Conservation (phyloP, 1,140 invertebrate species). For the Papilio polytes region DNA sequence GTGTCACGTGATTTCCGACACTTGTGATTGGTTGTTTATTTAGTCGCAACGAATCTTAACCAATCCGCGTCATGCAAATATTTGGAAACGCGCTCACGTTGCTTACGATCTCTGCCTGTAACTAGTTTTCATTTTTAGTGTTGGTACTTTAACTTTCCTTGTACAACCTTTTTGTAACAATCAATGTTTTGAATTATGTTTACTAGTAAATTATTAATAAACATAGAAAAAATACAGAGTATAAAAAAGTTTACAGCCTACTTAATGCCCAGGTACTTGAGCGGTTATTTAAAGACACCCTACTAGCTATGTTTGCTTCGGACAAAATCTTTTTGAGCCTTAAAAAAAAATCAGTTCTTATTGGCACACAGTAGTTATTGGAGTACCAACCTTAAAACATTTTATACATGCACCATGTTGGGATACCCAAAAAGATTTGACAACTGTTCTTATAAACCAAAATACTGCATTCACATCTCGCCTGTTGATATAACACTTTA, state of each 20-base stretch:
- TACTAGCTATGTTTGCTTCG: not conserved
- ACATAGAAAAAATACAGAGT: not conserved
- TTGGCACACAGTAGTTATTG: not conserved
- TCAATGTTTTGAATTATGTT: not conserved
- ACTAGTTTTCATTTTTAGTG: not conserved
- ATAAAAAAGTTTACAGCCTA: conserved; percentile 7
- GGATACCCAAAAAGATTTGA: not conserved
- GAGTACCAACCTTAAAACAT: not conserved
- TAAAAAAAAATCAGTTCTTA: conserved; percentile 2
- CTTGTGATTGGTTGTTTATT: not conserved
- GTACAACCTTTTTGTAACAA: conserved; percentile 4
- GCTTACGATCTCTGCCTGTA: not conserved
- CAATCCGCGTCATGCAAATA: not conserved
- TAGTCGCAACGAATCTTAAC: not conserved
- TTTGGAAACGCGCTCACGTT: not conserved
- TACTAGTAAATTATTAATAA: not conserved
- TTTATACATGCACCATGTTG: not conserved
- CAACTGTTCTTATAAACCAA: conserved; percentile 11
- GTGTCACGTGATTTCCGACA: not conserved
- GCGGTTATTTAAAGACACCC: not conserved
- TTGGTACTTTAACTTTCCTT: conserved; percentile 7
- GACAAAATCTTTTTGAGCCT: conserved; percentile 1
- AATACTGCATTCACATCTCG: conserved; percentile 28
- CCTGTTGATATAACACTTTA: conserved; percentile 26
- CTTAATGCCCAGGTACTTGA: not conserved